Evolutionary conservation across 2,888 invertebrate species (phyloP), one percentile per base, ranked within the genome.

Genomic region (Acanthosoma haemorrhoidale): DNA sequence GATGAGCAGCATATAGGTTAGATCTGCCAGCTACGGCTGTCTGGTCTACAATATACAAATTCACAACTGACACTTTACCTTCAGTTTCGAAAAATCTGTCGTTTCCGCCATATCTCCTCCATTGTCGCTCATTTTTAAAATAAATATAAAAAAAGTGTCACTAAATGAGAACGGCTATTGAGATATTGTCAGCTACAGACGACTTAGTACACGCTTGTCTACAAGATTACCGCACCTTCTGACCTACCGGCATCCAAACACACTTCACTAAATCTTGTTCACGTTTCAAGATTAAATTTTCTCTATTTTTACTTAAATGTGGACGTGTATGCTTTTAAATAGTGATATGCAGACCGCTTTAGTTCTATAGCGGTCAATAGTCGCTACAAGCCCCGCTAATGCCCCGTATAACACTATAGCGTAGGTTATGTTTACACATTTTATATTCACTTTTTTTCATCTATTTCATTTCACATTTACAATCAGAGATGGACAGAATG

Each of bases 1-100:
- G 41, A 41, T 25, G 51, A 51, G 25, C 29, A 29, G 60, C n/a
- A n/a, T 60, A 60, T 60, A 38, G 64, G 38, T 57, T 31, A 68
- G 32, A 21, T 58, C 32, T 13, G 58, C 57, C 25, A 51, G 51
- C 51, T 51, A 51, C 29, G 18, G n/a, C 51, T 29, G n/a, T n/a
- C 31, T 31, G 51, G 51, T 31, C 29, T 34, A 34, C 36, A 68
- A 32, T 32, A 36, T 38, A 31, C 15, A 58, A 58, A 58, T 32
- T 69, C 31, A 18, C 36, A 41, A 32, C 29, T 32, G 51, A 25
- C 18, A 13, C 29, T 64, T 69, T 71, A 71, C 71, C 71, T 71
- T 71, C 68, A 71, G 36, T 69, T 69, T 68, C n/a, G 68, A 61
- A 51, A 63, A 64, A 29, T 71, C 71, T 15, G 71, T 69, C 8